A percentile compares a stretch with the other conserved stretches of the same genome.
Conservation (phyloP, 2,888 invertebrate species). For the Hyposoter didymator region DNA sequence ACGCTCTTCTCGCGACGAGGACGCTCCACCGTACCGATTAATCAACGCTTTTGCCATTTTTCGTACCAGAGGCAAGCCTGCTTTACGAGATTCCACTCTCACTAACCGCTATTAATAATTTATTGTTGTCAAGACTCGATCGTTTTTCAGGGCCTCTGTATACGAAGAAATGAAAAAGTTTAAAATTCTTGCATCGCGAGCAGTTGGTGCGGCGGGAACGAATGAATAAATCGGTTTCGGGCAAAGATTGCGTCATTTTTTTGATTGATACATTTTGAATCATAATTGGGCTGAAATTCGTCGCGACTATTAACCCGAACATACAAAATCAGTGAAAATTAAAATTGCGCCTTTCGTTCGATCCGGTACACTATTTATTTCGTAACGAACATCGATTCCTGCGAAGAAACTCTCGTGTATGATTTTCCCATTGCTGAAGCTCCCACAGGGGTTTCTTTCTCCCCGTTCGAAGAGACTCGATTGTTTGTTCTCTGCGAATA, state of each 20-base stretch:
- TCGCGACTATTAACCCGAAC: no score
- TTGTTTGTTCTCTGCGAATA: slow-evolving; percentile 54
- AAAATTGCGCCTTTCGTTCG: neutral
- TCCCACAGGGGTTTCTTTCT: slow-evolving; percentile 3
- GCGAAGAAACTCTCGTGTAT: neutral
- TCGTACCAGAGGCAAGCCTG: slow-evolving; percentile 61
- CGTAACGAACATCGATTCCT: slow-evolving; percentile 48
- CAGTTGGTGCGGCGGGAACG: neutral
- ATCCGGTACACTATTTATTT: slow-evolving; percentile 30
- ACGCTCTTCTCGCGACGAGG: slow-evolving; percentile 51
- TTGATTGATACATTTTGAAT: no score
- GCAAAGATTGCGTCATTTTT: neutral
- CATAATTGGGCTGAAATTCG: no score
- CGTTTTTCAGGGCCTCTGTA: slow-evolving; percentile 19
- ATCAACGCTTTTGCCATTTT: slow-evolving; percentile 78
- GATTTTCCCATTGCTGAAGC: slow-evolving; percentile 40
- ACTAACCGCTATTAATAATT: slow-evolving; percentile 78
- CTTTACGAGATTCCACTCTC: slow-evolving; percentile 30
- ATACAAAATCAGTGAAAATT: neutral
- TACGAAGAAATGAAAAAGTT: slow-evolving; percentile 24
- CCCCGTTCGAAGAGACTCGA: neutral
- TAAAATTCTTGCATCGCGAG: neutral
- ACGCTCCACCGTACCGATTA: slow-evolving; percentile 72
- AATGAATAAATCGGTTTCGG: slow-evolving; percentile 27
- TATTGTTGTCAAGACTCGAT: slow-evolving; percentile 68